Conservation (phyloP, 2,888 invertebrate genomes). For the Trypoxylon attenuatum region DNA sequence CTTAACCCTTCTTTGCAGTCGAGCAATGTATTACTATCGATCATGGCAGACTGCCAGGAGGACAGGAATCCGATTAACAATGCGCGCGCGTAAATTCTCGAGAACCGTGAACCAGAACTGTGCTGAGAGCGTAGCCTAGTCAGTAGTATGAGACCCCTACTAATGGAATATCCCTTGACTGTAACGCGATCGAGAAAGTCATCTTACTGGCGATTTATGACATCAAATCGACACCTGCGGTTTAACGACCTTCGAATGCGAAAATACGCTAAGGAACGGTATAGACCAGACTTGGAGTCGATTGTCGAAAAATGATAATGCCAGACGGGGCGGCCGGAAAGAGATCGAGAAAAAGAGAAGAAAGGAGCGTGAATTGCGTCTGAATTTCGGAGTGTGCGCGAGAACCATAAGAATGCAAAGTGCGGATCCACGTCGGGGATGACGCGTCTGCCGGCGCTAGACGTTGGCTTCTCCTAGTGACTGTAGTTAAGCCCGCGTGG, state of each 20-base stretch:
- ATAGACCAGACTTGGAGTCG: conserved; percentile 24
- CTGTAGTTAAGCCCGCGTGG: too few relatives aligned
- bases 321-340: conserved; percentile 22
- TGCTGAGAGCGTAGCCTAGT: too few relatives aligned
- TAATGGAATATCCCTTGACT: too few relatives aligned
- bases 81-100: conserved; percentile 15
- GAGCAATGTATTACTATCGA: too few relatives aligned
- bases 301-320: conserved; percentile 52
- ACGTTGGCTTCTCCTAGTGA: too few relatives aligned
- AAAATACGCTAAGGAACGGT: neutral
- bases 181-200: neutral
- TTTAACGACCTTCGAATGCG: conserved; percentile 14
- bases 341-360: too few relatives aligned
- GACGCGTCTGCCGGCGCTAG: too few relatives aligned
- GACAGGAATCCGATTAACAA: too few relatives aligned
- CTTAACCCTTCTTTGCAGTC: too few relatives aligned
- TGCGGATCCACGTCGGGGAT: neutral
- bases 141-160: too few relatives aligned
- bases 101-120: too few relatives aligned
- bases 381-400: conserved; percentile 32
- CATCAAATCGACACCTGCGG: conserved; percentile 2
- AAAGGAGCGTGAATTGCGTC: conserved; percentile 26
- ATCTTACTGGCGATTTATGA: conserved; percentile 27
- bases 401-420: conserved; percentile 28
- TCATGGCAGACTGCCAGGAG: too few relatives aligned